These are phyloP conservation scores for Drosophila punjabiensis DNA, from an alignment of 1,140 invertebrate genomes.

Conservation along the genomic window DNA sequence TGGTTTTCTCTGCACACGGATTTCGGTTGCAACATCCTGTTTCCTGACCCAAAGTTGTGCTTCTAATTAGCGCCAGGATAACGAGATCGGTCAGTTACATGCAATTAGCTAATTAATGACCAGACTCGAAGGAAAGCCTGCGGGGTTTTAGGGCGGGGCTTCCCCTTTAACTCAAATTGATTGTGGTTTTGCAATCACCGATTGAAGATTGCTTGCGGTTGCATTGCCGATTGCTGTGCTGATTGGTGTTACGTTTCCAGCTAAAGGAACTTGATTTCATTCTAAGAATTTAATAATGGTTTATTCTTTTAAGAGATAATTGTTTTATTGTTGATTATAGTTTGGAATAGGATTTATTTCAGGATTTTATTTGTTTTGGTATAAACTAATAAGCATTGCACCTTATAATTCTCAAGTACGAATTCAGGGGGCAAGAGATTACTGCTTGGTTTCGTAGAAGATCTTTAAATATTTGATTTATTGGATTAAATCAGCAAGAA, in stretches of 20 bases:
- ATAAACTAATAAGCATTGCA: background rate
- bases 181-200: constrained; percentile 27
- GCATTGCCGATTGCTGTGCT: background rate
- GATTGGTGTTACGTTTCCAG: constrained; percentile 1
- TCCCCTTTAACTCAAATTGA: constrained; percentile 17
- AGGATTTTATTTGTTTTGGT: background rate
- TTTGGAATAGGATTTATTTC: background rate
- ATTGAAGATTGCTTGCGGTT: constrained; percentile 13
- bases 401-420: background rate
- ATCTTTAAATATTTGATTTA: background rate
- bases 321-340: background rate
- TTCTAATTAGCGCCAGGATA: constrained; percentile 30
- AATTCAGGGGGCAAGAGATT: background rate
- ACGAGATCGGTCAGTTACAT: constrained; percentile 39
- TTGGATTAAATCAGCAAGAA: background rate
- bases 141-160: background rate
- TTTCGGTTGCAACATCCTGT: constrained; percentile 23
- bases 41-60: constrained; percentile 1
- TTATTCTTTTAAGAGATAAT: background rate
- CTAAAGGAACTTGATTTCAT: background rate
- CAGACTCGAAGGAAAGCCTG: background rate
- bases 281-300: background rate
- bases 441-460: background rate
- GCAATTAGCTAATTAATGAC: constrained; percentile 47
- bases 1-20: background rate